These are phyloP conservation scores for Poeciliopsis turrubarensis DNA, from an alignment of 2,113 vertebrate genomes.

Conservation along the genomic window DNA sequence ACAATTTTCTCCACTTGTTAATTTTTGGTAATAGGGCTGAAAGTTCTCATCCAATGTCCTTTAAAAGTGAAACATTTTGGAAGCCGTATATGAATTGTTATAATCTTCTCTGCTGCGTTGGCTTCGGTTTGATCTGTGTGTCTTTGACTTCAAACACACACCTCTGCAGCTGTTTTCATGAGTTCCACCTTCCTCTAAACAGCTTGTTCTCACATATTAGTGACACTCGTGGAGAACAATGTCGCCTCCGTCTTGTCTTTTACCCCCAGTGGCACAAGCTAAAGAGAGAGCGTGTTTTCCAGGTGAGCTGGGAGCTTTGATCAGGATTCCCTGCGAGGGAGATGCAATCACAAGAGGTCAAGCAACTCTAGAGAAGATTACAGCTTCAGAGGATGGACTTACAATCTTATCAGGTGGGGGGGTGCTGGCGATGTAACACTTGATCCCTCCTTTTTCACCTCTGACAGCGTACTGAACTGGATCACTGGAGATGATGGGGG, in stretches of 20 bases:
- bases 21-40: not conserved
- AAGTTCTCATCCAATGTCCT: not conserved
- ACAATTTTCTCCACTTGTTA: not conserved
- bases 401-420: conserved; percentile 94
- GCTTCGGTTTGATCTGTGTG: not conserved
- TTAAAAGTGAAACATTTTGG: not conserved
- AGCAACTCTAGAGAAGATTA: conserved; percentile 45
- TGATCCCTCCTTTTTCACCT: conserved; percentile 91
- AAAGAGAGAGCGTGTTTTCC: conserved; percentile 15
- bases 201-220: conserved; percentile 27
- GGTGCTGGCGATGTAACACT: conserved; percentile 95
- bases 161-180: conserved; percentile 58
- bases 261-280: not conserved
- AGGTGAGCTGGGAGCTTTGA: not conserved
- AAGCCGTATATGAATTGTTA: not conserved
- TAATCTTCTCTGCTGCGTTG: not conserved
- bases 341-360: conserved; percentile 49
- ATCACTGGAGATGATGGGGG: conserved; percentile 94
- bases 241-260: conserved; percentile 1
- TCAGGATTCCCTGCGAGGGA: conserved; percentile 25
- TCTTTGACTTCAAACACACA: conserved; percentile 33
- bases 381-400: conserved; percentile 74
- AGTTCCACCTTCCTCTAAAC: conserved; percentile 51
- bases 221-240: conserved; percentile 24
- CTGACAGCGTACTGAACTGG: conserved; percentile 87